These are phyloP conservation scores for Plectrocnemia conspersa DNA, from an alignment of 1,140 invertebrate genomes.

Conservation along the genomic window DNA sequence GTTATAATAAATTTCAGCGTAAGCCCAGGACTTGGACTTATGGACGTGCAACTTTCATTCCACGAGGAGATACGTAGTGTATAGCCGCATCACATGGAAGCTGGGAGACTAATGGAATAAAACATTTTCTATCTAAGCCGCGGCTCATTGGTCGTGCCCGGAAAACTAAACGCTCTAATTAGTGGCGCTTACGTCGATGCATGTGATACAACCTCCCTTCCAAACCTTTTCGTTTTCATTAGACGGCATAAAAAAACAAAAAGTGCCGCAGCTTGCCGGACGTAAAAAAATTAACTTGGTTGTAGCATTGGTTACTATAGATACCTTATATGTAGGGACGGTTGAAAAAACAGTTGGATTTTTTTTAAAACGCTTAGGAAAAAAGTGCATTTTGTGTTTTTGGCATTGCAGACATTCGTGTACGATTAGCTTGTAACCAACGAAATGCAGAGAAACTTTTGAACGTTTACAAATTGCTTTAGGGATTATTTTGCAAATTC, in stretches of 20 bases:
- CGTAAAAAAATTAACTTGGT: no score
- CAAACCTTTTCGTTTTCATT: no score
- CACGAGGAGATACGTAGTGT: neutral
- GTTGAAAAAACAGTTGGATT: no score
- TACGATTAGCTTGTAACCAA: no score
- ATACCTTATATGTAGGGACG: no score
- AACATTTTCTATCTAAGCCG: conserved; percentile 32
- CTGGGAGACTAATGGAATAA: conserved; percentile 29
- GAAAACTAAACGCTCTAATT: conserved; percentile 32
- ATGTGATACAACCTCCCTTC: conserved; percentile 17
- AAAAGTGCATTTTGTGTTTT: no score
- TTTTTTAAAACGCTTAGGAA: no score
- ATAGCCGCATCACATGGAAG: neutral
- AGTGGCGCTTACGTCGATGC: conserved; percentile 23
- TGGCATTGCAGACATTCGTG: no score
- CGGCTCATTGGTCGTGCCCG: conserved; percentile 28
- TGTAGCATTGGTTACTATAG: no score
- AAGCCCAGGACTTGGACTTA: conserved; percentile 12
- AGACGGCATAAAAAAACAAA: conserved; percentile 16
- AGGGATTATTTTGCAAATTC: no score
- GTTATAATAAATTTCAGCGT: conserved; percentile 32
- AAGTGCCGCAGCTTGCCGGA: conserved; percentile 17
- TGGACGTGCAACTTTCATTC: conserved; percentile 6
- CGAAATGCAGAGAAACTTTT: no score
- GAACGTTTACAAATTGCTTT: no score